phyloP scores from a whole-genome alignment of 2,888 invertebrate genomes.

The Aspidiotus destructor region DNA sequence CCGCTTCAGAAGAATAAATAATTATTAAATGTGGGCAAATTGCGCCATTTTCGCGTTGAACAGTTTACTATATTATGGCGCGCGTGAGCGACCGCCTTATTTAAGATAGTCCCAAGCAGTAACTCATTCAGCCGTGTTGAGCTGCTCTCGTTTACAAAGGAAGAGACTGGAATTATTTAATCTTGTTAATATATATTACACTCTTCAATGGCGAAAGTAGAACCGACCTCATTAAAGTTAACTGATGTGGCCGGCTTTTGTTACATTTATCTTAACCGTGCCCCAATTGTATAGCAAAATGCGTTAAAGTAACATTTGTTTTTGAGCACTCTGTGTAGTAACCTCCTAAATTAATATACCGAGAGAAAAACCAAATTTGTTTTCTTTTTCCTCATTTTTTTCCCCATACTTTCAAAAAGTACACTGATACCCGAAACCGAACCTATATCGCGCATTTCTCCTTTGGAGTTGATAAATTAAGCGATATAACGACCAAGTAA shows the following conservation, averaged over 20 bases:
- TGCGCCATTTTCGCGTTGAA: background rate
- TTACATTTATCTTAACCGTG: constrained; percentile 19
- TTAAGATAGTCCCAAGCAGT: no score
- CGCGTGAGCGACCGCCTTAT: no score
- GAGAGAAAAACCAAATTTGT: background rate
- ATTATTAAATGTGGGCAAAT: constrained; percentile 1
- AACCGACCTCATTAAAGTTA: constrained; percentile 26
- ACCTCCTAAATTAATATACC: background rate
- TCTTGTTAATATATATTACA: constrained; percentile 18
- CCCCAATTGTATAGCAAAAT: constrained; percentile 21
- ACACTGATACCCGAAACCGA: no score
- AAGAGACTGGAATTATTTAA: constrained; percentile 10
- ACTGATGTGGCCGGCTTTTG: constrained; percentile 25
- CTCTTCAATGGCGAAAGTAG: constrained; percentile 11
- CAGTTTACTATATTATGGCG: no score
- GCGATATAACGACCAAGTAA: no score
- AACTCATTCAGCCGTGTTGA: background rate
- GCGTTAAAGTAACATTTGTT: constrained; percentile 27
- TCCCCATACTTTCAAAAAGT: no score
- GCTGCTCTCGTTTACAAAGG: background rate
- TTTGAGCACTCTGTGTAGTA: constrained; percentile 7
- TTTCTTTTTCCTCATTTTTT: background rate
- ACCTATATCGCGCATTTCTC: no score
- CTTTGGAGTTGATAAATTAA: no score
- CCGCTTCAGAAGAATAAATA: background rate